These are phyloP conservation scores for Cydia fagiglandana DNA, from an alignment of 1,140 invertebrate species.

Conservation along the genomic window DNA sequence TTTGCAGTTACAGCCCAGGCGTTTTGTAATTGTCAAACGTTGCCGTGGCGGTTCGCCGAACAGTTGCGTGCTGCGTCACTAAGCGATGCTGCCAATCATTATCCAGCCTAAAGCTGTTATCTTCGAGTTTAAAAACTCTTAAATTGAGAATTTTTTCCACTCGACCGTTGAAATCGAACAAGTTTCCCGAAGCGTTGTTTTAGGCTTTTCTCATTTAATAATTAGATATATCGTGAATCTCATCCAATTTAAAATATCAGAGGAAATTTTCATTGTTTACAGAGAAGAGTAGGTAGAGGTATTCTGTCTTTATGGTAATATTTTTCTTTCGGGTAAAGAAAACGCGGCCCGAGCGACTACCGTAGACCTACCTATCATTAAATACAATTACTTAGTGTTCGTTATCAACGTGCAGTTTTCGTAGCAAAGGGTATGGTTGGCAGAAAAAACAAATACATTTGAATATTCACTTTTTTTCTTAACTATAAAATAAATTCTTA, in stretches of 20 bases:
- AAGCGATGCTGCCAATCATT: background rate
- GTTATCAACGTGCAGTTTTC: no score
- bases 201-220: background rate
- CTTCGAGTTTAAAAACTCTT: background rate
- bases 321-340: conserved; percentile 35
- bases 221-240: background rate
- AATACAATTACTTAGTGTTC: no score
- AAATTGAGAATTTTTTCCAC: conserved; percentile 1
- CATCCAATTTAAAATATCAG: conserved; percentile 24
- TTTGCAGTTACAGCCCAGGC: background rate
- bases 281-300: conserved; percentile 23
- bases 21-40: background rate
- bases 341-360: conserved; percentile 38
- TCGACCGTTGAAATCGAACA: conserved; percentile 4
- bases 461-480: no score
- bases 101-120: background rate
- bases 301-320: background rate
- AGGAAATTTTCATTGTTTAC: background rate
- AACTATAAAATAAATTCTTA: no score
- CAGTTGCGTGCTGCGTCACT: conserved; percentile 5
- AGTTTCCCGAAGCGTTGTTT: background rate
- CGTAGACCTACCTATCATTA: conserved; percentile 53
- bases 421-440: no score
- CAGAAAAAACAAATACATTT: no score
- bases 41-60: conserved; percentile 11